Conservation (phyloP, 2,113 vertebrate genomes). For the Bagarius yarrelli region DNA sequence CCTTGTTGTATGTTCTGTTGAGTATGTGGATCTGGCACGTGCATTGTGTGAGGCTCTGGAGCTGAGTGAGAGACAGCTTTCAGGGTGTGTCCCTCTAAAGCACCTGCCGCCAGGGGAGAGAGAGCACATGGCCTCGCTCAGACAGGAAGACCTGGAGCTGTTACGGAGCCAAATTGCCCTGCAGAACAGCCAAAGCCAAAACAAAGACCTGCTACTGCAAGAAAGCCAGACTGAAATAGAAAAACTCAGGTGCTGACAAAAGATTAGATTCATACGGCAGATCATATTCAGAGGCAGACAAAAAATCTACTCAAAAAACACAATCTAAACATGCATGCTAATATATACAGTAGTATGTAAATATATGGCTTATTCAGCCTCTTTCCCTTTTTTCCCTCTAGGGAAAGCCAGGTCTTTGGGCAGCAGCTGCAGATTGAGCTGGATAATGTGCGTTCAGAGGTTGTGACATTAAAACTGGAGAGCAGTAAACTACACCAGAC, state of each 20-base stretch:
- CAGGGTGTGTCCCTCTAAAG: conserved; percentile 65
- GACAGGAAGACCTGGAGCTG: conserved; percentile 66
- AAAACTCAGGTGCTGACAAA: conserved; percentile 68
- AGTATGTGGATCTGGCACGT: conserved; percentile 72
- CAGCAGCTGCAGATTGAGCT: conserved; percentile 62
- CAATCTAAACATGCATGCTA: neutral
- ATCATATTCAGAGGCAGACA: neutral
- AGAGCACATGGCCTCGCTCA: conserved; percentile 54
- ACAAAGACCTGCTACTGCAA: conserved; percentile 67
- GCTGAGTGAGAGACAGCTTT: conserved; percentile 73
- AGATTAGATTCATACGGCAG: neutral
- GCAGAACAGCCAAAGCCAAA: conserved; percentile 65
- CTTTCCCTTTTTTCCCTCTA: conserved; percentile 42
- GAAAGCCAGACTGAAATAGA: conserved; percentile 59
- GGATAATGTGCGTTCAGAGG: conserved; percentile 63
- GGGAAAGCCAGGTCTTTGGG: conserved; percentile 60
- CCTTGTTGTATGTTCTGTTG: neutral
- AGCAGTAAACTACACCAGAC: conserved; percentile 72
- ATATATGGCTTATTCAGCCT: neutral
- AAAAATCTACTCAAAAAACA: neutral
- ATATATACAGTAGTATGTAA: neutral
- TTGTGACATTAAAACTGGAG: conserved; percentile 66
- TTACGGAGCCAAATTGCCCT: conserved; percentile 65
- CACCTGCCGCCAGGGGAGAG: conserved; percentile 67
- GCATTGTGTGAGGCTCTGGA: conserved; percentile 71